These are phyloP conservation scores for Tretioscincus oriximinensis DNA, from an alignment of 2,113 vertebrate species.

Conservation along the genomic window DNA sequence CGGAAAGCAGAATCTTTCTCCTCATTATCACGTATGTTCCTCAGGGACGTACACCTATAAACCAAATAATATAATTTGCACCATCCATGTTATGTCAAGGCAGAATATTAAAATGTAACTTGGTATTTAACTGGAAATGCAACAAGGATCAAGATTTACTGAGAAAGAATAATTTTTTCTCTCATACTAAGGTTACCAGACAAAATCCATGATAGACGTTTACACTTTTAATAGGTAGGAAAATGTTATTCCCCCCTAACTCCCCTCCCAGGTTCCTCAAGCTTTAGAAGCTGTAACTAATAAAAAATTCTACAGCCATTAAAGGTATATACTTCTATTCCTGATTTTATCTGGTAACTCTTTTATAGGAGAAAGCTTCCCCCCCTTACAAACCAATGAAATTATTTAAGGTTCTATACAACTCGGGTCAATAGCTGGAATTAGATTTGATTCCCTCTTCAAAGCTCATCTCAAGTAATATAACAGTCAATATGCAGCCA, in stretches of 20 bases:
- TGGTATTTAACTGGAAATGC: neutral
- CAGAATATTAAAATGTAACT: neutral
- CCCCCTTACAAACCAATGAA: neutral
- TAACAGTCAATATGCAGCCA: neutral
- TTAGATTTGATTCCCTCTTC: neutral
- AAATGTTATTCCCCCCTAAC: too few relatives aligned
- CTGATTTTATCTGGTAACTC: too few relatives aligned
- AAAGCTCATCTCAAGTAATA: neutral
- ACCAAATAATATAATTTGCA: neutral
- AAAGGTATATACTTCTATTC: too few relatives aligned
- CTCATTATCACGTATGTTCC: conserved; percentile 93
- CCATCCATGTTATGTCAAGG: neutral
- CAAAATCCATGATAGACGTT: too few relatives aligned
- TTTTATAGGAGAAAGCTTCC: neutral
- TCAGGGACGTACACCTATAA: conserved; percentile 86
- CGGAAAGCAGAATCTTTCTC: conserved; percentile 95
- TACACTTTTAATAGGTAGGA: too few relatives aligned
- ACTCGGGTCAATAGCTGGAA: neutral
- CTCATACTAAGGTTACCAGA: neutral
- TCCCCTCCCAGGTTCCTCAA: too few relatives aligned
- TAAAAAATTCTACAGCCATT: too few relatives aligned
- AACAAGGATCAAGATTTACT: neutral
- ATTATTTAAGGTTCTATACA: neutral
- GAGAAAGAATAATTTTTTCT: neutral
- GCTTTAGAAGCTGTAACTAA: too few relatives aligned